Percentiles rank a stretch among this genome's conserved stretches.
Evolutionary conservation across 2,888 invertebrate genomes (phyloP).

Genomic region (Smittia sp.): DNA sequence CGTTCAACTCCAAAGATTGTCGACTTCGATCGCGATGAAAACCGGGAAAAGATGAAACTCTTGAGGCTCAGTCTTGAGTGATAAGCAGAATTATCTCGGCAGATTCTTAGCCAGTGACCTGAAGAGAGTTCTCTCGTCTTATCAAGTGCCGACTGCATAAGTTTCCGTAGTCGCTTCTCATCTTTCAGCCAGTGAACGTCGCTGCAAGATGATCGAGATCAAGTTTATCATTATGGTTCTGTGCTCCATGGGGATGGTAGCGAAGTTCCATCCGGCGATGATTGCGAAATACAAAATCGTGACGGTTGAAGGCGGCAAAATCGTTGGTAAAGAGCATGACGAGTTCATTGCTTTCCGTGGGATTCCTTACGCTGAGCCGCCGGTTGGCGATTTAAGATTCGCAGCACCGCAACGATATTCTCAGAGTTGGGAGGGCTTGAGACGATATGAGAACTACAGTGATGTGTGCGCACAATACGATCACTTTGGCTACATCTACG

Average conservation of each 20-base stretch:
- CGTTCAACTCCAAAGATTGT: too few species aligned
- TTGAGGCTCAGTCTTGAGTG: too few species aligned
- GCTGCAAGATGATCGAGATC: background rate
- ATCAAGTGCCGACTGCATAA: too few species aligned
- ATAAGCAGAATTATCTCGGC: too few species aligned
- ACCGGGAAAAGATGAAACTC: too few species aligned
- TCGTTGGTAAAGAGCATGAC: slow-evolving; percentile 46
- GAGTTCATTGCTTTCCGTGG: slow-evolving; percentile 62
- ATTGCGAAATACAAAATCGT: background rate
- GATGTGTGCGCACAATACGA: slow-evolving; percentile 64
- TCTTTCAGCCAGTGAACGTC: too few species aligned
- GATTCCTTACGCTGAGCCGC: slow-evolving; percentile 62
- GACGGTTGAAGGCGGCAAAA: slow-evolving; percentile 44
- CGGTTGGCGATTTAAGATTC: slow-evolving; percentile 53
- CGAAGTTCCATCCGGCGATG: slow-evolving; percentile 14
- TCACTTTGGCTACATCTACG: slow-evolving; percentile 58
- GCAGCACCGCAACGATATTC: slow-evolving; percentile 49
- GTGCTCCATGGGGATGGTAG: background rate
- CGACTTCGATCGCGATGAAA: too few species aligned
- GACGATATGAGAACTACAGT: slow-evolving; percentile 58
- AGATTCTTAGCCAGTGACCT: too few species aligned
- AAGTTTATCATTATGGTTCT: background rate
- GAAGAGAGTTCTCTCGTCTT: too few species aligned
- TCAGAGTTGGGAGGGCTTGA: slow-evolving; percentile 45
- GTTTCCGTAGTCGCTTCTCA: too few species aligned